Percentiles rank a stretch among this genome's conserved stretches.
Evolutionary conservation across 2,888 invertebrate genomes (phyloP).

Genomic region (Crioceris asparagi): DNA sequence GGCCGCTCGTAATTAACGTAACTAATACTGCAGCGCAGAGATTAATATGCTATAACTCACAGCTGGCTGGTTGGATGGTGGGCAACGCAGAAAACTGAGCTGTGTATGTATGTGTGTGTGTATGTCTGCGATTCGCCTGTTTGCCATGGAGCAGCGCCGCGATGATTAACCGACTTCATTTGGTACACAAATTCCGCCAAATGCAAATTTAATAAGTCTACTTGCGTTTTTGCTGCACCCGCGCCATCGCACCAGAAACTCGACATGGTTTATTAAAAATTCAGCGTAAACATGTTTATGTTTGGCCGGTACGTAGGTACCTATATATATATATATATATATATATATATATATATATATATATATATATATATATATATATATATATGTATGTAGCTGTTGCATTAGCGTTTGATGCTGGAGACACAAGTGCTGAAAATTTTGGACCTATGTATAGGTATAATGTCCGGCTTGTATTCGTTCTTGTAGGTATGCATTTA

Average conservation of each 20-base stretch:
- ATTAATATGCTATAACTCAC: constrained; percentile 43
- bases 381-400: too few relatives aligned
- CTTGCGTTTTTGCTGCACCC: constrained; percentile 30
- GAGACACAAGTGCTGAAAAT: too few relatives aligned
- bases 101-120: too few relatives aligned
- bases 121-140: constrained; percentile 14
- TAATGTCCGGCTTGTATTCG: too few relatives aligned
- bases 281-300: constrained; percentile 9
- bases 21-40: constrained; percentile 40
- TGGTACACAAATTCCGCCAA: constrained; percentile 39
- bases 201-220: constrained; percentile 41
- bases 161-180: constrained; percentile 40
- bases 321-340: too few relatives aligned
- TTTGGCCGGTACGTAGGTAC: too few relatives aligned
- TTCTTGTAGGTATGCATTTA: too few relatives aligned
- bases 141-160: constrained; percentile 13
- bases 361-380: too few relatives aligned
- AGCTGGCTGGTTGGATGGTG: constrained; percentile 29
- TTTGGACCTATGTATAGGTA: too few relatives aligned
- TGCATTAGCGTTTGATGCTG: too few relatives aligned
- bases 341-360: too few relatives aligned
- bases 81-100: constrained; percentile 17
- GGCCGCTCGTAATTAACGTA: constrained; percentile 39
- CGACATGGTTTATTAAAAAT: constrained; percentile 16
- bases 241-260: constrained; percentile 1